Percentiles rank a stretch among this genome's conserved stretches.
Conservation (phyloP, 2,113 vertebrate species). For the Lagenorhynchus albirostris region DNA sequence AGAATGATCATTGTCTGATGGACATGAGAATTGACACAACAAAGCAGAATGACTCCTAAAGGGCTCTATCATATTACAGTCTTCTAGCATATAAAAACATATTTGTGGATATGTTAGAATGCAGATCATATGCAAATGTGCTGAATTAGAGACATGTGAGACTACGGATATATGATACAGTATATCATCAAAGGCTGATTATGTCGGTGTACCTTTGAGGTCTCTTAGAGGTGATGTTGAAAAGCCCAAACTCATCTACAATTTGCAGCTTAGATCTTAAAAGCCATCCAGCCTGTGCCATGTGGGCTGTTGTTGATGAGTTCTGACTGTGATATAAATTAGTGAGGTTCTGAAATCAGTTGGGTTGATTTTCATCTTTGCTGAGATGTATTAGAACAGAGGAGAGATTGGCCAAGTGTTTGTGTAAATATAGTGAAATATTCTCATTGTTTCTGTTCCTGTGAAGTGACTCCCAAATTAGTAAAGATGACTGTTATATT, state of each 20-base stretch:
- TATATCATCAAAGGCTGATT: slow-evolving; percentile 41
- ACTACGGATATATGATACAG: not conserved
- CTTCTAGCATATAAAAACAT: slow-evolving; percentile 20
- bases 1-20: slow-evolving; percentile 45
- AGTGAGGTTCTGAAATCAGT: not conserved
- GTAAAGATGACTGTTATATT: not conserved
- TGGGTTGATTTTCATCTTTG: slow-evolving; percentile 26
- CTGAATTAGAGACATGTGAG: slow-evolving; percentile 49
- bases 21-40: slow-evolving; percentile 41
- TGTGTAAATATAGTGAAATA: not conserved
- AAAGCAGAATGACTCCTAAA: slow-evolving; percentile 47
- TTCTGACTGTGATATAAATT: not conserved
- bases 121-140: slow-evolving; percentile 50
- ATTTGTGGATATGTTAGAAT: slow-evolving; percentile 38
- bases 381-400: slow-evolving; percentile 16
- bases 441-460: not conserved
- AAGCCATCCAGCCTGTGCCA: not conserved
- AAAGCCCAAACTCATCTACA: slow-evolving; percentile 35
- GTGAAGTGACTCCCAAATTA: slow-evolving; percentile 11
- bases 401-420: not conserved
- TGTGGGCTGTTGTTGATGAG: not conserved
- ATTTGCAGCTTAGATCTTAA: slow-evolving; percentile 45
- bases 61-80: slow-evolving; percentile 44
- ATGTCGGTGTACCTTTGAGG: slow-evolving; percentile 15
- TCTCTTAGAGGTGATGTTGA: slow-evolving; percentile 32